phyloP scores from a whole-genome alignment of 2,888 invertebrate genomes.

The Cephonodes hylas region DNA sequence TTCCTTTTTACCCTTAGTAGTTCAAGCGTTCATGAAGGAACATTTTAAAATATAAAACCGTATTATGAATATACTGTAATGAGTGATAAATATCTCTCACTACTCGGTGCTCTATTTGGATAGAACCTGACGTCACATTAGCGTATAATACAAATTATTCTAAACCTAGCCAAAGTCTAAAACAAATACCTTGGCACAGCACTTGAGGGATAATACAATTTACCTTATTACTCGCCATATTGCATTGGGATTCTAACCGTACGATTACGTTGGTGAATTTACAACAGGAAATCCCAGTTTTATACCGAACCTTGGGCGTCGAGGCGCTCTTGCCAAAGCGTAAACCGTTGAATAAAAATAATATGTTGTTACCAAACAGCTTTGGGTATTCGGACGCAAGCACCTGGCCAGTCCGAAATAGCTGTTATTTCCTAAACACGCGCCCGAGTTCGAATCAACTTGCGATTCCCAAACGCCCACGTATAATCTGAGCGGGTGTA shows the following conservation, averaged over 20 bases:
- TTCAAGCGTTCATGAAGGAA: too few species aligned
- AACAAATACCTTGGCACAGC: too few species aligned
- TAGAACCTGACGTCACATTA: too few species aligned
- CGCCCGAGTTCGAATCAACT: not conserved
- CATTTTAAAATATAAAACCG: too few species aligned
- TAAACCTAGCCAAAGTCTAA: too few species aligned
- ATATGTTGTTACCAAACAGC: constrained; percentile 2
- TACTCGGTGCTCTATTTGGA: too few species aligned
- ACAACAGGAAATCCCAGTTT: not conserved
- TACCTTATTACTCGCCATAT: too few species aligned
- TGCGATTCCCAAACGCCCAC: not conserved
- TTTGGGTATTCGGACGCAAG: constrained; percentile 19
- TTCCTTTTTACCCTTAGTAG: too few species aligned
- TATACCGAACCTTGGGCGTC: not conserved
- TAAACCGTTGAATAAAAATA: constrained; percentile 1
- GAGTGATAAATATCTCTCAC: too few species aligned
- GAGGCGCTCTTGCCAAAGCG: not conserved
- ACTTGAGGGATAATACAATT: too few species aligned
- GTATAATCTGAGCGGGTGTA: not conserved
- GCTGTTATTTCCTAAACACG: constrained; percentile 12
- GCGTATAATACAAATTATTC: too few species aligned
- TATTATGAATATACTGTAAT: too few species aligned
- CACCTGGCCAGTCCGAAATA: constrained; percentile 30
- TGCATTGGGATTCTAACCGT: not conserved
- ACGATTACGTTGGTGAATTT: not conserved